A percentile compares a stretch with the other conserved stretches of the same genome.
Evolutionary conservation across 2,888 invertebrate genomes (phyloP).

Genomic region (Rambutsinella grinnellia): DNA sequence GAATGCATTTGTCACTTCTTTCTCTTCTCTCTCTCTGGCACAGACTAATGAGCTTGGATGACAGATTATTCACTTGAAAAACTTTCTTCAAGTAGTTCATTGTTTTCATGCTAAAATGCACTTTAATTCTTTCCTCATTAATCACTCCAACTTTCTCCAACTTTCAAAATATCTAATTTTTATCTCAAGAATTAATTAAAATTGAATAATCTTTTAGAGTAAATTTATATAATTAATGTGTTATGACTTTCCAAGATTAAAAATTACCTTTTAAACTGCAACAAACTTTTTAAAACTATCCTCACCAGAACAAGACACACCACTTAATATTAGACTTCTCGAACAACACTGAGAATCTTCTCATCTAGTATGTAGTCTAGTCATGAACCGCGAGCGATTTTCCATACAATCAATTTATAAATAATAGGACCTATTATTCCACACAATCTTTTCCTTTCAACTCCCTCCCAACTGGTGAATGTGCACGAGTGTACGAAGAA

Average conservation of each 20-base stretch:
- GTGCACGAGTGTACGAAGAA: slow-evolving; percentile 20
- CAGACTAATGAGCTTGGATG: slow-evolving; percentile 39
- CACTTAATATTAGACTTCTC: too few relatives aligned
- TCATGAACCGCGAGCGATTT: too few relatives aligned
- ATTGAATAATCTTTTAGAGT: too few relatives aligned
- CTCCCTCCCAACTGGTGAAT: too few relatives aligned
- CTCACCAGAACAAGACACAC: too few relatives aligned
- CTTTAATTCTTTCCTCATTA: slow-evolving; percentile 15
- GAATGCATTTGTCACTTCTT: slow-evolving; percentile 5
- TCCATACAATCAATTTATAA: too few relatives aligned
- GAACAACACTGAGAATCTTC: too few relatives aligned
- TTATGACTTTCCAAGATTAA: background rate
- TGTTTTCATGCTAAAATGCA: slow-evolving; percentile 18
- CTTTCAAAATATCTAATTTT: slow-evolving; percentile 12
- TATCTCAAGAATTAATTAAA: too few relatives aligned
- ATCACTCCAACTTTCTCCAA: slow-evolving; percentile 10
- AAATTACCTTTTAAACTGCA: background rate
- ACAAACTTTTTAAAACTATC: slow-evolving; percentile 3
- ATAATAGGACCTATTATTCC: too few relatives aligned
- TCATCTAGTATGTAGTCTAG: too few relatives aligned
- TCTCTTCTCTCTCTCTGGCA: background rate
- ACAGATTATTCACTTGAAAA: slow-evolving; percentile 39
- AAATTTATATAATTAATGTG: too few relatives aligned
- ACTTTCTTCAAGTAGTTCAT: slow-evolving; percentile 42
- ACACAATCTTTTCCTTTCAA: too few relatives aligned